Conservation (phyloP, 1,140 invertebrate genomes). For the Drosophila paulistorum region DNA sequence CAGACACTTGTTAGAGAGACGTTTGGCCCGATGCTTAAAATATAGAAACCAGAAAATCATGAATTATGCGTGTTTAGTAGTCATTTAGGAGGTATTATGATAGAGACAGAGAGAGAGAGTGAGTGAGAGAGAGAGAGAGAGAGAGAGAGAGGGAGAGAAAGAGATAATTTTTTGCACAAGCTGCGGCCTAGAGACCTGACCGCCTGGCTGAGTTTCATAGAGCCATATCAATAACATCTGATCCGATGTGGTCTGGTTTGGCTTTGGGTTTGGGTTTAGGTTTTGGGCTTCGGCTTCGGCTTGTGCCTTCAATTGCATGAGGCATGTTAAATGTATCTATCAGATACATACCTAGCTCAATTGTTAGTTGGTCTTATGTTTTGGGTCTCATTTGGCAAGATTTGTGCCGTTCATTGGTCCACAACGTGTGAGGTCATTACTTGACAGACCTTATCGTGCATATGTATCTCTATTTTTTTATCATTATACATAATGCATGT, state of each 20-base stretch:
- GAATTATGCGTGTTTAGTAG: slow-evolving; percentile 1
- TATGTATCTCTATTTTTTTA: slow-evolving; percentile 8
- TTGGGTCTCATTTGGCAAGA: slow-evolving; percentile 30
- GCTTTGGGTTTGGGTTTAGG: no score
- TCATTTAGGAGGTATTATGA: slow-evolving; percentile 39
- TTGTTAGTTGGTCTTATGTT: slow-evolving; percentile 22
- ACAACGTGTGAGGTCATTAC: slow-evolving; percentile 64
- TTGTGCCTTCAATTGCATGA: slow-evolving; percentile 24
- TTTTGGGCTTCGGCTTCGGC: not conserved
- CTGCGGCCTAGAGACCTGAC: slow-evolving; percentile 49
- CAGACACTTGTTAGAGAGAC: slow-evolving; percentile 23
- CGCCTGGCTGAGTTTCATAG: slow-evolving; percentile 29
- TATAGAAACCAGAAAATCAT: slow-evolving; percentile 32
- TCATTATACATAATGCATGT: slow-evolving; percentile 43
- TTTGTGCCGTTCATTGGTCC: slow-evolving; percentile 52
- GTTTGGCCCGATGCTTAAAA: slow-evolving; percentile 38
- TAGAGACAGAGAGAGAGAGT: not conserved
- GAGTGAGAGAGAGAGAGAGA: not conserved
- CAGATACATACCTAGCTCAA: slow-evolving; percentile 20
- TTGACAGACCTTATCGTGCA: slow-evolving; percentile 58
- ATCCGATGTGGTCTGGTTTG: slow-evolving; percentile 12
- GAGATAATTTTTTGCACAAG: slow-evolving; percentile 47
- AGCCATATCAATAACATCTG: slow-evolving; percentile 44
- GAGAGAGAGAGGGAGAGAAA: no score
- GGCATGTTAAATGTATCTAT: slow-evolving; percentile 25